A percentile compares a stretch with the other conserved stretches of the same genome.
These are phyloP conservation scores for Calonectris borealis DNA, from an alignment of 2,113 vertebrate species.

Conservation along the genomic window DNA sequence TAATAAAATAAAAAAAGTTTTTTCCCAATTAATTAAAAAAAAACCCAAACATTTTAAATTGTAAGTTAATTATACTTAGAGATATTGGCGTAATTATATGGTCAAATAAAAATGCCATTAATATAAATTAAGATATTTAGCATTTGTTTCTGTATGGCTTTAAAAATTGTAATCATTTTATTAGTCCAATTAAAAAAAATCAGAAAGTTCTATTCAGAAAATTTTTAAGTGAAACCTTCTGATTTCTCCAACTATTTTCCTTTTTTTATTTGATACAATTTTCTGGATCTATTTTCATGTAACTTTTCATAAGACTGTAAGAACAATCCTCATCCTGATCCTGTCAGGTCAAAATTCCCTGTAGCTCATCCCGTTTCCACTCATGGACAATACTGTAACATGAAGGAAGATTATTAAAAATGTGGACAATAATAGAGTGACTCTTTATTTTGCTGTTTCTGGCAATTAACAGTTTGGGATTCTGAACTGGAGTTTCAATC, in stretches of 20 bases:
- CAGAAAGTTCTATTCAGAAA: background rate
- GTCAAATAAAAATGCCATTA: background rate
- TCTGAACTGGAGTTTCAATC: background rate
- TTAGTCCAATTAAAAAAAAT: background rate
- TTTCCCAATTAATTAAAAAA: background rate
- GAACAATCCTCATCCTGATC: background rate
- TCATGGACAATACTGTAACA: background rate
- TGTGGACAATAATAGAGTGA: background rate
- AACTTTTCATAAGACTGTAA: background rate
- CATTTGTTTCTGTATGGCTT: background rate
- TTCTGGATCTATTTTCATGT: background rate
- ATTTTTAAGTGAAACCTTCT: background rate
- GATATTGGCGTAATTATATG: background rate
- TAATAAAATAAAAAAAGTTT: rapidly evolving
- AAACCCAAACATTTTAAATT: background rate
- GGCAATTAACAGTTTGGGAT: background rate
- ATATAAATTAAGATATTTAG: background rate
- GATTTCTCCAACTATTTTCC: background rate
- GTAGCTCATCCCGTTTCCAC: background rate
- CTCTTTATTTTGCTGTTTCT: background rate
- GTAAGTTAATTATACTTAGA: background rate
- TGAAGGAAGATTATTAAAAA: background rate
- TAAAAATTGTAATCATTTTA: background rate
- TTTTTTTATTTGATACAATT: background rate
- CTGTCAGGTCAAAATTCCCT: background rate